Percentiles rank a stretch among this genome's conserved stretches.
Conservation (phyloP, 1,140 invertebrate genomes). For the Sesamia nonagrioides region DNA sequence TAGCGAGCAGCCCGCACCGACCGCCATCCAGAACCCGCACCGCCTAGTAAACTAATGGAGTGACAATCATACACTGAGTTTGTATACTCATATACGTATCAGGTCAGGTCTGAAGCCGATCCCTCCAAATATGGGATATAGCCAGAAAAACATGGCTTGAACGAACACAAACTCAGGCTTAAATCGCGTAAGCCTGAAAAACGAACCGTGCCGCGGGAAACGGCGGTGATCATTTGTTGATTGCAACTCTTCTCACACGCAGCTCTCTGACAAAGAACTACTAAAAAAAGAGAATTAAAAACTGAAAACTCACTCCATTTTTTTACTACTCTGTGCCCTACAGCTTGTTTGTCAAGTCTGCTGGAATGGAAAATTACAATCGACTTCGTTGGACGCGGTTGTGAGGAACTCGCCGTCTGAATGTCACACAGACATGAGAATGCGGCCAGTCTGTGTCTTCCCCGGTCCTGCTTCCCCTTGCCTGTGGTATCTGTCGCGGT, state of each 20-base stretch:
- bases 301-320: no score
- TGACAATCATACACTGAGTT: neutral
- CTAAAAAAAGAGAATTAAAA: no score
- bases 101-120: neutral
- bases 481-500: neutral
- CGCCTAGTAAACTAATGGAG: slow-evolving; percentile 5
- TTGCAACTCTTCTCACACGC: neutral
- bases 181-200: neutral
- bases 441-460: neutral
- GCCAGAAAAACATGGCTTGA: neutral
- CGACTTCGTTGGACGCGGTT: no score
- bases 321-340: neutral
- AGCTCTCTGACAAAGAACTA: no score
- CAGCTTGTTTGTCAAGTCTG: neutral
- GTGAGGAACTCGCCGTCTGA: neutral
- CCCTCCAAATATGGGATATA: neutral
- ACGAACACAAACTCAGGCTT: slow-evolving; percentile 5
- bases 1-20: neutral
- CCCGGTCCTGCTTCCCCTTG: neutral
- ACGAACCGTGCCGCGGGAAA: neutral
- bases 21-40: slow-evolving; percentile 2
- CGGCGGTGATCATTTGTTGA: neutral
- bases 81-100: neutral
- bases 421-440: neutral
- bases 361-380: no score